Evolutionary conservation across 2,113 vertebrate species (phyloP), one percentile per base, ranked within the genome.

Genomic region (Poeciliopsis occidentalis): DNA sequence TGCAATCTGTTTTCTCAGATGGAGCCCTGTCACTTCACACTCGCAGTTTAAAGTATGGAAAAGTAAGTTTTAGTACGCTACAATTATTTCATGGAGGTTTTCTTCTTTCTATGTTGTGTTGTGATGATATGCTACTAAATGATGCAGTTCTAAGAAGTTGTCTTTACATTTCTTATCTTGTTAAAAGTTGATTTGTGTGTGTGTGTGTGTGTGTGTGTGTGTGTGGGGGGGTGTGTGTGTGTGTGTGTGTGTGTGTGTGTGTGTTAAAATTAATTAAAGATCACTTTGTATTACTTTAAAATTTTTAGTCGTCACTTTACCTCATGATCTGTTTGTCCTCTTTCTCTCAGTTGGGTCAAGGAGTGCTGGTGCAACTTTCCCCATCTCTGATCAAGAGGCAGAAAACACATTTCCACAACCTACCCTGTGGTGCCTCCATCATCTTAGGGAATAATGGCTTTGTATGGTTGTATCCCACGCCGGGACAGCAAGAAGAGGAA

Each of bases 401-500:
- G n/a, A n/a, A n/a, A n/a, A n/a, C n/a, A n/a, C n/a, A n/a, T n/a
- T n/a, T n/a, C n/a, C n/a, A n/a, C n/a, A n/a, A n/a, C n/a, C n/a
- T n/a, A n/a, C n/a, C n/a, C n/a, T n/a, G n/a, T n/a, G n/a, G 97
- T 2, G 96, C 97, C 0, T 99, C 98, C 0, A 85, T 99, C 73
- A 99, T 99, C 75, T 94, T 99, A 0, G 97, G 97, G 1, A 99
- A 98, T 93, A 99, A 99, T 0, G 98, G 98, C 30, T 99, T 95
- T 80, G 94, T 99, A 86, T 99, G 98, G 98, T 94, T 99, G 77
- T 97, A 97, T 88, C 97, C 98, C 0, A 98, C 97, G 0, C 90
- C 93, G 0, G 94, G 93, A 66, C 95, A 96, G 77, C 96, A 95
- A 62, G 96, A 97, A 0, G 97, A 97, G 22, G 97, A 98, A 54